Base-by-base conservation (phyloP, 2,113 vertebrate species). In the Nyctibius bracteatus region DNA sequence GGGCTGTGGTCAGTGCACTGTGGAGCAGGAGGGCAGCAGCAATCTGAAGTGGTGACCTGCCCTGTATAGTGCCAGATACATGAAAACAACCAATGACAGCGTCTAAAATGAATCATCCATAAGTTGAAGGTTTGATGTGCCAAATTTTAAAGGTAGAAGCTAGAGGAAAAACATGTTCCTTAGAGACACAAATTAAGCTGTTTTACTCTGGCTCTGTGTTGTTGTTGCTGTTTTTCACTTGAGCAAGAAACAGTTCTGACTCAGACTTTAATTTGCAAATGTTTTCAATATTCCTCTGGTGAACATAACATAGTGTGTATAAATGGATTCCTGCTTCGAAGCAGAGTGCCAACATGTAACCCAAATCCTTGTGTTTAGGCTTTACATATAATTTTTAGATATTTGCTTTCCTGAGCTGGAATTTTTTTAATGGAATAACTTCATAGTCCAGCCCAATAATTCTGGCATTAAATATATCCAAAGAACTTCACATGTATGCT, bases 251-350 rank as follows among this genome's bases (percentile, higher is more conserved):
- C 73, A 73, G 75, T 94, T 96, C 80, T 88, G 88, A 94, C 66
- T 96, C 96, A 92, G 90, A 86, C 77, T 96, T 88, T 90, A 93
- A 95, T 96, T 94, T 94, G 83, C 4, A 7, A 93, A 88, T 81
- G 72, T 88, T 96, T 96, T 80, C 75, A 93, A 57, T 86, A 86
- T 94, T 92, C 80, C 68, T 41, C 72, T 52, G 57, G 75, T 96
- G 82, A 93, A 55, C 35, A 35, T 4, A 82, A 57, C 78, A 63
- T 28, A 73, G 55, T 2, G 2, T 2, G 1, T 92, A 81, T 88
- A 96, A 95, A 95, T 73, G 88, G 82, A 93, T 70, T 59, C 75
- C 79, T 86, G 70, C 92, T 79, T 61, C 1, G 10, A 81, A 95
- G 65, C 47, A 63, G 72, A 93, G 47, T 86, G 63, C 68, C 90